Base-by-base conservation (phyloP, 2,797 vertebrate species). In the Spondyliosoma cantharus region DNA sequence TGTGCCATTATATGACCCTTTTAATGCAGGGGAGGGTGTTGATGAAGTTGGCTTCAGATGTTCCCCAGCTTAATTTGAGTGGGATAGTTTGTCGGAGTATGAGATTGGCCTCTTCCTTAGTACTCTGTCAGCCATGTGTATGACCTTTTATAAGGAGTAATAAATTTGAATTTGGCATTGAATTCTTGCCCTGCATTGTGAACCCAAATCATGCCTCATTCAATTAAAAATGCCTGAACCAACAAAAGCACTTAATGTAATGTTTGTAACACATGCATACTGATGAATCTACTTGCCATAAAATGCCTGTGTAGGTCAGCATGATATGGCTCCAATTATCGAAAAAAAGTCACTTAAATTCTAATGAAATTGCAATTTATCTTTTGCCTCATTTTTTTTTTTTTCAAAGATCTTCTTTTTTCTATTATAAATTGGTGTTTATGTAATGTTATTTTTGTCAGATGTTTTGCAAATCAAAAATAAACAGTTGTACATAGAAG, bases 401-500 rank as follows among this genome's bases (percentile, higher is more conserved):
- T 87, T 90, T 86, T 91, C 69, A 89, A 91, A 91, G 80, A 90
- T 86, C 74, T 85, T 92, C 74, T 85, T 92, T 93, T 93, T 91
- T 90, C 91, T 92, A 91, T 94, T 93, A 91, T 93, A 92, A 94
- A 93, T 93, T 87, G 87, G 74, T 94, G 92, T 93, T 92, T 81
- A 91, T 93, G 93, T 93, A 86, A 92, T 94, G 86, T 94, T 93
- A 92, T 91, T 93, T 92, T 93, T 93, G 92, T 93, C 91, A 82
- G 81, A 93, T 93, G 92, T 94, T 95, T 94, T 95, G 92, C 91
- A 94, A 95, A 93, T 94, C 91, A 94, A 93, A 90, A 94, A 94
- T 94, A 95, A 94, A 95, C 90, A 72, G 85, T 93, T 94, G 94
- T 95, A 94, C 90, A 95, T 94, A 93, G 85, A 90, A 89, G 60